phyloP scores from a whole-genome alignment of 2,113 vertebrate species.

The Dipodomys spectabilis region DNA sequence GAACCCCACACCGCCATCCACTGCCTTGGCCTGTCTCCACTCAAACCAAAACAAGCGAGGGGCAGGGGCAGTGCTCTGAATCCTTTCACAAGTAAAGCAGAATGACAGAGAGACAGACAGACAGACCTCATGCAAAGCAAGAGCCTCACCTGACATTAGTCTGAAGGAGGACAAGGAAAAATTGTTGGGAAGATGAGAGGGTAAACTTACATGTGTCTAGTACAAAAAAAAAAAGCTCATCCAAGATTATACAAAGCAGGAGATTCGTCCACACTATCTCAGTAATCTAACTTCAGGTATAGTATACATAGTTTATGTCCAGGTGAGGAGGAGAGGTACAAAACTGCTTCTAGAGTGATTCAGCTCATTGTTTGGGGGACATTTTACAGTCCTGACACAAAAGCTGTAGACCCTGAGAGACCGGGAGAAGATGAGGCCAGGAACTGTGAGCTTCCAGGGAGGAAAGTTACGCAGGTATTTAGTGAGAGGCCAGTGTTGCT shows the following conservation, averaged over 20 bases:
- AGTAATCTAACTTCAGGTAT: background rate
- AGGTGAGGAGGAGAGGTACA: background rate
- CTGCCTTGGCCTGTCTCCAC: background rate
- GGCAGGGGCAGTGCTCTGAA: background rate
- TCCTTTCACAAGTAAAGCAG: background rate
- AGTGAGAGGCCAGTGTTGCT: background rate
- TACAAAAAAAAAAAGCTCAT: background rate
- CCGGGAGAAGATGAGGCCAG: background rate
- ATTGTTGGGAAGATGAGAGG: background rate
- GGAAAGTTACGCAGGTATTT: background rate
- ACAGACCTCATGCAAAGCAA: background rate
- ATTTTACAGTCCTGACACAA: background rate
- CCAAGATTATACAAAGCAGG: background rate
- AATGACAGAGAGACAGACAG: background rate
- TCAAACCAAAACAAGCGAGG: background rate
- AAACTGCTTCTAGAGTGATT: background rate
- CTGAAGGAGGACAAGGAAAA: background rate
- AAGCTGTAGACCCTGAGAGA: background rate
- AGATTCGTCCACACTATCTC: background rate
- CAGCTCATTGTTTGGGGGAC: background rate
- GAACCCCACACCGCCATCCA: background rate
- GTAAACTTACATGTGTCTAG: background rate
- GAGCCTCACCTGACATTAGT: background rate
- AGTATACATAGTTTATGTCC: background rate
- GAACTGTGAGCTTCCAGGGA: background rate